Evolutionary conservation across 1,140 invertebrate genomes (phyloP), one percentile per base, ranked within the genome.

Genomic region (Drosophila carrolli): DNA sequence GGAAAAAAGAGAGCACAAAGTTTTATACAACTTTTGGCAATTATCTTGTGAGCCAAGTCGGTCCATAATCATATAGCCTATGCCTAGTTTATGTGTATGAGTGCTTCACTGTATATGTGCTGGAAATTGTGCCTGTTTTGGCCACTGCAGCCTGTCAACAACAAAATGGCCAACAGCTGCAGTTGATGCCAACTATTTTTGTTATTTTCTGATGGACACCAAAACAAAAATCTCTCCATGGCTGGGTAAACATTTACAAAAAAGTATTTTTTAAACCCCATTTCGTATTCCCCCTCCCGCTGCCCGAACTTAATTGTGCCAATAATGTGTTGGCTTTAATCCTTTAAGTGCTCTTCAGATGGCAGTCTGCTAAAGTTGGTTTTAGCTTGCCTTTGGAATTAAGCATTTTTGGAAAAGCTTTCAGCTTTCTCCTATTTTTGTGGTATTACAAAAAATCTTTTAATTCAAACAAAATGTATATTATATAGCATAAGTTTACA

Each of bases 1-100:
- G 53, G 11, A 23, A 32, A 48, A 40, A 40, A 51, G 51, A 40
- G 40, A 35, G 29, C 37, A 29, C 19, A 63, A 62, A 78, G 67
- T 70, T 81, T 77, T 61, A 57, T 63, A 88, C 83, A 88, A 89
- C 83, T 88, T 88, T 88, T 80, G 84, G 83, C 83, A 88, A 88
- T 88, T 88, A 88, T 88, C 83, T 88, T 77, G 66, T 82, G 79
- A 79, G 83, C 79, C 71, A 72, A 60, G 70, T 65, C 62, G 32
- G 59, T 59, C 66, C 50, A 65, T 58, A 68, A 67, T 62, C 59
- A 82, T 81, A 68, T 58, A 55, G 46, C 47, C 66, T 48, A 44
- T 50, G 16, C 29, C 65, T 48, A n/a, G 44, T 50, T 14, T 23
- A 23, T 35, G 5, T 66, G 4, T 27, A 27, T 14, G 47, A 23